Conservation (phyloP, 2,797 vertebrate species). For the Buphagus erythrorhynchus region DNA sequence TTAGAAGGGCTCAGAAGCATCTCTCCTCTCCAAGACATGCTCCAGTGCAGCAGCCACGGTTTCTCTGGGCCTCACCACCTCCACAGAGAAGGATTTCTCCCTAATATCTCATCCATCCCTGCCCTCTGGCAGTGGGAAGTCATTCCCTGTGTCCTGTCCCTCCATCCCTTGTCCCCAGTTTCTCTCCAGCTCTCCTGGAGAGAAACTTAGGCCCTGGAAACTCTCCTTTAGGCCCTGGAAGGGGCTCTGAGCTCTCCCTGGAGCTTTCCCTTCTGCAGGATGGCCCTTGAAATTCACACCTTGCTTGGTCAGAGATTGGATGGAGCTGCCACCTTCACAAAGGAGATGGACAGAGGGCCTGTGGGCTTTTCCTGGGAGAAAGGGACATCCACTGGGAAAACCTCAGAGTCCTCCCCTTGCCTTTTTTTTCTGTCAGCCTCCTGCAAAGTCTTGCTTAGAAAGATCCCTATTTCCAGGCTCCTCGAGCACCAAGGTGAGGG, state of each 20-base stretch:
- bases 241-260: not conserved
- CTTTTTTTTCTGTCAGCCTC: not conserved
- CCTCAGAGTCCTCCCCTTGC: not conserved
- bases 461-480: not conserved
- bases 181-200: not conserved
- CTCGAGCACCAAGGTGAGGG: not conserved
- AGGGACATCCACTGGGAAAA: not conserved
- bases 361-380: not conserved
- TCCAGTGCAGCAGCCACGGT: not conserved
- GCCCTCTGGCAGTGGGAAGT: not conserved
- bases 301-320: not conserved
- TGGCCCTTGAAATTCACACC: not conserved
- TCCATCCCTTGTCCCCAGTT: not conserved
- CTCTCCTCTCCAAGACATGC: not conserved
- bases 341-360: not conserved
- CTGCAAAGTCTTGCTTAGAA: not conserved
- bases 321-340: not conserved
- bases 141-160: not conserved
- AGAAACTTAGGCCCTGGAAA: too few species aligned
- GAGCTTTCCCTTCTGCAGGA: not conserved
- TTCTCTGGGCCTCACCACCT: not conserved
- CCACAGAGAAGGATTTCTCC: not conserved
- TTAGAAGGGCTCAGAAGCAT: not conserved
- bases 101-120: accelerated
- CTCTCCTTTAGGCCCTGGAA: not conserved